Base-by-base conservation (phyloP, 2,888 invertebrate species). In the Hypolimnas misippus region DNA sequence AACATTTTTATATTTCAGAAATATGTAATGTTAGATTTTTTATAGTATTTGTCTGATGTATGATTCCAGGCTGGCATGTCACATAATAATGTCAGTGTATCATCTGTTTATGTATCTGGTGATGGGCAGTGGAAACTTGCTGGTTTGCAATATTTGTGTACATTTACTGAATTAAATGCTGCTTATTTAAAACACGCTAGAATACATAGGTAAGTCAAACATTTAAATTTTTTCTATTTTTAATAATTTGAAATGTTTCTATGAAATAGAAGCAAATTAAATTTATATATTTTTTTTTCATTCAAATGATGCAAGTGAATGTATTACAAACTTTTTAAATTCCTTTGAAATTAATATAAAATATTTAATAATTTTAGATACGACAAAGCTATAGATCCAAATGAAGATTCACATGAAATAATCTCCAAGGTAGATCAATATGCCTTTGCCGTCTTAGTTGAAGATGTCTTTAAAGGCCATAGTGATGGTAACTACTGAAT, bases 101-200 rank as follows among this genome's bases (percentile, higher is more conserved):
- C 96, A 68, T 95, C 97, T 3, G 93, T 98, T 65, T 98, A 96
- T 87, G 95, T 98, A 6, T 95, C 96, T 25, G 93, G 94, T 14
- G 96, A 97, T 86, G 97, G 97, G 0, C 94, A 94, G 62, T 98
- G 98, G 98, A 96, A 97, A 78, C 91, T 98, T 31, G 97, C 96
- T 10, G 97, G 97, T 3, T 92, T 98, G 76, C 97, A 98, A 81
- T 96, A 95, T 81, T 92, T 96, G 10, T 96, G 95, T 83, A 93
- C 94, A 70, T 94, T 94, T 72, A 90, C 88, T 62, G 96, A 96
- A 67, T 83, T 96, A 14, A 95, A 93, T 51, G 80, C 92, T 56
- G 92, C 93, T 42, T 94, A 95, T 76, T 87, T 96, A 49, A 94
- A 94, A 76, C 94, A 95, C 83, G 94, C 95, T 12, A 93, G 94